Conservation (phyloP, 2,888 invertebrate genomes). For the Bimastos eiseni region DNA sequence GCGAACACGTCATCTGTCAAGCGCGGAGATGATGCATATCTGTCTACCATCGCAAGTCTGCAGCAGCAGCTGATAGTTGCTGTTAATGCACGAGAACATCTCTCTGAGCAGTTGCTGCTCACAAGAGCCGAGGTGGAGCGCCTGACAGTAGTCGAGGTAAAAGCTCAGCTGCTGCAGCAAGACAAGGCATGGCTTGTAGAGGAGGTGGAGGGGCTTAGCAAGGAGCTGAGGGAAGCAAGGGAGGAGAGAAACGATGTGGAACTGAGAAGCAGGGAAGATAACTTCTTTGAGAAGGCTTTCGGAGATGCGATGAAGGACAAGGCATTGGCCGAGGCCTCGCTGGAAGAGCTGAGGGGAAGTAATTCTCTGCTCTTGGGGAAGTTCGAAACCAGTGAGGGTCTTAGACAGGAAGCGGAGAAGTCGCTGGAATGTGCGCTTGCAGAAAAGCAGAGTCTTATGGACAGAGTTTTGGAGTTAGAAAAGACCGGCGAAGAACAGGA, state of each 20-base stretch:
- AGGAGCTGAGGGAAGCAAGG: not conserved
- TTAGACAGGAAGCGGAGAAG: not conserved
- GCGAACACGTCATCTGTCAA: not conserved
- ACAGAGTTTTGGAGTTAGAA: not conserved
- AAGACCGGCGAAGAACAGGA: not conserved
- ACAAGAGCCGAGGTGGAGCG: constrained; percentile 26
- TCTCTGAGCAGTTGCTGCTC: not conserved
- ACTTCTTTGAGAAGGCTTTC: constrained; percentile 33
- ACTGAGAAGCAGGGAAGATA: constrained; percentile 25
- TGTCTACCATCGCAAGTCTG: constrained; percentile 2
- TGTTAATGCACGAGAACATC: not conserved
- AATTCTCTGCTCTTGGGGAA: not conserved
- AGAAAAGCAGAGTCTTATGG: not conserved
- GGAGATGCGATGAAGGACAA: constrained; percentile 27
- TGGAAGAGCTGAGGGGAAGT: not conserved
- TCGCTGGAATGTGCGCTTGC: not conserved
- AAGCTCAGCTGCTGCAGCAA: constrained; percentile 31
- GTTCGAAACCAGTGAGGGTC: not conserved
- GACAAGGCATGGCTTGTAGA: not conserved
- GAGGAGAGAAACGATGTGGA: constrained; percentile 23
- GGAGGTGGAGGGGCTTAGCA: not conserved
- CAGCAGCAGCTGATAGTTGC: constrained; percentile 13
- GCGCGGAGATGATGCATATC: not conserved
- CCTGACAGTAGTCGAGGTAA: constrained; percentile 28
- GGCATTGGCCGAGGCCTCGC: not conserved